Evolutionary conservation across 2,888 invertebrate genomes (phyloP), one percentile per base, ranked within the genome.

Genomic region (Cosmia pyralina): DNA sequence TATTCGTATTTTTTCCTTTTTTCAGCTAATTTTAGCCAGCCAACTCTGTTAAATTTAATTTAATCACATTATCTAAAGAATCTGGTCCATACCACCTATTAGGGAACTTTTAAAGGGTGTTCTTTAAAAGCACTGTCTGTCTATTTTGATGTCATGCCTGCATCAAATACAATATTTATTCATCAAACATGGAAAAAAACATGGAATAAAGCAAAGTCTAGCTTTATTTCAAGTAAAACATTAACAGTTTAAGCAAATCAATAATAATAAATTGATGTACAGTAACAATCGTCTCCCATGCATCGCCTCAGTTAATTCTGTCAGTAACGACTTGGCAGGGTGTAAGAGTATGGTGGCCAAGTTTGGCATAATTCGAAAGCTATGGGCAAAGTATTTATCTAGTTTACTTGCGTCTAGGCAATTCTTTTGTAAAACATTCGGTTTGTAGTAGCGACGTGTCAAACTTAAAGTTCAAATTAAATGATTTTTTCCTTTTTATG

Each of bases 1-100:
- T 77, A 73, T 78, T 73, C 71, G 72, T 79, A 76, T 81, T 82
- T 77, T 28, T 72, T 76, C 66, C 19, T 86, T 87, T 79, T 67
- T 76, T 67, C 55, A 55, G 53, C 65, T 48, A 75, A 80, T 75
- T 83, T 83, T 71, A 71, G 63, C 70, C 41, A 53, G 67, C 44
- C 62, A 73, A 64, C 69, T 78, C 59, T 59, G 60, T 65, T 55
- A 52, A 52, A 19, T 69, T 74, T 63, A 60, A 57, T 72, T 71
- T 67, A 38, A 38, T 52, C 34, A 58, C 41, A 41, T 13, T 41
- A 55, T 48, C 4, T 48, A 8, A 72, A 53, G 22, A 50, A 44
- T 65, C 1, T 64, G 15, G 19, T 62, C 6, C n/a, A 22, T 55
- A 55, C 11, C 4, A n/a, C 7, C 13, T 50, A 50, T 46, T 77